phyloP scores from a whole-genome alignment of 2,797 vertebrate species.

The Ceyx erithaca region DNA sequence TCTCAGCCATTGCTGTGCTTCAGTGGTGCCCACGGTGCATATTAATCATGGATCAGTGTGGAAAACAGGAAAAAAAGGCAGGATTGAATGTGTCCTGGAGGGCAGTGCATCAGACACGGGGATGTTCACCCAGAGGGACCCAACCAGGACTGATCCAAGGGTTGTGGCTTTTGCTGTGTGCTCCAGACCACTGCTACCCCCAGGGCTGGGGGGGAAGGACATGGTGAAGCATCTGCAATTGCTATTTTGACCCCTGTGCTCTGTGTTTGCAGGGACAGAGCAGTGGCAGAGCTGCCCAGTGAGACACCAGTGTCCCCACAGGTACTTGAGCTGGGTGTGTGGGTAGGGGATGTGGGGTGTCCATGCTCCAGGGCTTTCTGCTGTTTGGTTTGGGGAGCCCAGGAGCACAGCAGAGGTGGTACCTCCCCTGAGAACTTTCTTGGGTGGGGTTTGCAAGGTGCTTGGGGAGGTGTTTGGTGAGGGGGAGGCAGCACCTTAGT shows the following conservation, averaged over 20 bases:
- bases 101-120: not conserved
- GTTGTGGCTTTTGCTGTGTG: not conserved
- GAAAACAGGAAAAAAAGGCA: not conserved
- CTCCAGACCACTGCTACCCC: not conserved
- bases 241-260: not conserved
- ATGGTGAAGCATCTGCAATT: not conserved
- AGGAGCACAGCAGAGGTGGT: not conserved
- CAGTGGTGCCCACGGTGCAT: not conserved
- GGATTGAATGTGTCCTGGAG: not conserved
- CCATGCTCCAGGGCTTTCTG: not conserved
- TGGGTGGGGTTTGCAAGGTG: rapidly evolving
- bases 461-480: not conserved
- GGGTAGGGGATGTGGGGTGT: not conserved
- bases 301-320: not conserved
- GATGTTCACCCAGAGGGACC: not conserved
- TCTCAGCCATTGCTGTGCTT: rapidly evolving
- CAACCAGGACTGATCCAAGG: not conserved
- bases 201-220: not conserved
- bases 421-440: not conserved
- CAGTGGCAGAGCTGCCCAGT: not conserved
- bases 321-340: not conserved
- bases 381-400: not conserved
- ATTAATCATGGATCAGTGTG: rapidly evolving
- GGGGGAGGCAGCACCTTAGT: not conserved
- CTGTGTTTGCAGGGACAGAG: constrained; percentile 44